Evolutionary conservation across 2,113 vertebrate genomes (phyloP).

Genomic region (Diadophis punctatus): DNA sequence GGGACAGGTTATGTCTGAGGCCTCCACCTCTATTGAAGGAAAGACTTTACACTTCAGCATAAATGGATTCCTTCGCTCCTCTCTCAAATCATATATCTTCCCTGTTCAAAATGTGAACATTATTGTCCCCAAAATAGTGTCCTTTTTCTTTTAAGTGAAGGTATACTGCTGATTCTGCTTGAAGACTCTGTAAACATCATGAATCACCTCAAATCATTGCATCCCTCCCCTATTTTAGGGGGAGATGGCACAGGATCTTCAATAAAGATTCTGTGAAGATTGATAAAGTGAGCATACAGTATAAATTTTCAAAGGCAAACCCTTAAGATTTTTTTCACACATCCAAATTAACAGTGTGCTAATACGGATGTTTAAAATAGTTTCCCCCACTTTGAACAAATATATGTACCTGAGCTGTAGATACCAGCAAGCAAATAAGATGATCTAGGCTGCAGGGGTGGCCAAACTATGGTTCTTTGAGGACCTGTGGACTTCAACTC

Average conservation of each 20-base stretch:
- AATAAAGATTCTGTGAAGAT: neutral
- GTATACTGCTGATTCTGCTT: neutral
- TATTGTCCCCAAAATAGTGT: neutral
- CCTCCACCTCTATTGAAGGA: neutral
- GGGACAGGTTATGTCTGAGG: neutral
- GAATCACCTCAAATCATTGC: neutral
- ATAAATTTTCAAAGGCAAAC: neutral
- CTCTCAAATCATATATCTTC: neutral
- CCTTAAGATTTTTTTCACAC: neutral
- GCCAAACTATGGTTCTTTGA: no score
- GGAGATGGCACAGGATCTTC: neutral
- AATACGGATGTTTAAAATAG: neutral
- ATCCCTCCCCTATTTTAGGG: neutral
- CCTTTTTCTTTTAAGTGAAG: neutral
- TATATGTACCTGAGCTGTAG: rapidly evolving
- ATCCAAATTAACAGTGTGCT: neutral
- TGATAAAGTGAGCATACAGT: neutral
- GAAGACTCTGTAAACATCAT: neutral
- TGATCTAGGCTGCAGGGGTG: neutral
- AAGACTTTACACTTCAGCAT: neutral
- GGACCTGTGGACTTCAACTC: no score
- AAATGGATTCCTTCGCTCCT: neutral
- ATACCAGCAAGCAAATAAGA: neutral
- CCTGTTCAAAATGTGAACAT: neutral
- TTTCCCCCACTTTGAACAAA: neutral